Evolutionary conservation across 2,888 invertebrate genomes (phyloP), one percentile per base, ranked within the genome.

Genomic region (Galeopsomyia nigrocyanea): DNA sequence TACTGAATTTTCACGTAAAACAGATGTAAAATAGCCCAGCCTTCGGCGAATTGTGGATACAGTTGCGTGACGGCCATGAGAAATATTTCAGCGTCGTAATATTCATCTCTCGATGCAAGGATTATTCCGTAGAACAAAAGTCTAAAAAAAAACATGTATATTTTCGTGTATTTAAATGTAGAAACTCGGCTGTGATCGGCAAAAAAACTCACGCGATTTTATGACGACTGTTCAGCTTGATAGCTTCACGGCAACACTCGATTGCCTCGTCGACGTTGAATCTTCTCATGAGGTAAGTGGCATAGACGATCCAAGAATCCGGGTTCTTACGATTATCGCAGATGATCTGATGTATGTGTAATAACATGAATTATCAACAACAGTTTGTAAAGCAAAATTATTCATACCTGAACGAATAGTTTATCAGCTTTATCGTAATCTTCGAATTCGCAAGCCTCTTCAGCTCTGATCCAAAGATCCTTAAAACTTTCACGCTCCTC

Each of bases 1-100:
- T 80, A 81, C 70, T 83, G 77, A 0, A 71, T 83, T 66, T 79
- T 78, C 22, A 79, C 63, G 46, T 81, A 84, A 68, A 82, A 79
- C 3, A 84, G 74, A 39, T 84, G 82, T 16, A 84, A 64, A 39
- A 79, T 75, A 9, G 70, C 70, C 83, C 83, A 84, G 3, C 79
- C 82, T 74, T 83, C 81, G 3, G 75, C 71, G 53, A 80, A 82
- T 55, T 77, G 74, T 13, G 83, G 84, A 74, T 84, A 78, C 17
- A 84, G 69, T 3, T 78, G 65, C 0, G 76, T 78, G 0, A 81
- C 63, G 1, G 80, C 73, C 68, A 75, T 77, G 0, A 84, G 61
- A 72, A 83, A 82, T 26, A 78, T 75, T 26, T 82, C 83, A 1
- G 83, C 80, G 0, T 80, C 77, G 1, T 16, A 21, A 57, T 82